Conservation (phyloP, 1,140 invertebrate genomes). For the Caenorhabditis briggsae region DNA sequence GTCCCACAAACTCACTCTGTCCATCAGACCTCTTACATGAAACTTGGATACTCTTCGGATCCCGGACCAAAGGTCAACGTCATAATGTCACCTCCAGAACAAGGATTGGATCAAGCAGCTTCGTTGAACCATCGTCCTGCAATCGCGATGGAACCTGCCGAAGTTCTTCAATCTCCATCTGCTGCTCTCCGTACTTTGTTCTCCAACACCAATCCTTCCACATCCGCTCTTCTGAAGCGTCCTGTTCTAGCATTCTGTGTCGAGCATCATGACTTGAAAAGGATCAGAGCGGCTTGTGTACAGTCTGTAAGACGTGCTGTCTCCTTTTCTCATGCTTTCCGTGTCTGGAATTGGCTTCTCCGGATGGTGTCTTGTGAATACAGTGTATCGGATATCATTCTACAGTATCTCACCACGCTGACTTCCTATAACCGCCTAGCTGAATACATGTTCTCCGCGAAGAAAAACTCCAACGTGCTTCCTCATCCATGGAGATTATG, state of each 20-base stretch:
- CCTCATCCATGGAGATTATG: conserved; percentile 75
- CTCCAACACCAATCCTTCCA: conserved; percentile 54
- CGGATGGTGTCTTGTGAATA: conserved; percentile 85
- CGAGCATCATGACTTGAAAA: conserved; percentile 87
- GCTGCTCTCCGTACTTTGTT: conserved; percentile 63
- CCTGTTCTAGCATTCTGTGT: conserved; percentile 87
- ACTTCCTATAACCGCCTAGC: conserved; percentile 65
- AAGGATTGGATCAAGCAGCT: background rate
- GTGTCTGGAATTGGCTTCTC: conserved; percentile 94
- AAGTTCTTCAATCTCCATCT: conserved; percentile 62
- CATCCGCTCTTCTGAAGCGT: conserved; percentile 70
- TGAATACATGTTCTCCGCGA: conserved; percentile 38
- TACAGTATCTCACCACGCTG: conserved; percentile 72
- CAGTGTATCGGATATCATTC: conserved; percentile 78
- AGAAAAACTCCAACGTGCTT: conserved; percentile 62
- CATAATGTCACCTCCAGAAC: conserved; percentile 48
- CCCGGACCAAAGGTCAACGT: conserved; percentile 59
- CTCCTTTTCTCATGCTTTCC: conserved; percentile 87
- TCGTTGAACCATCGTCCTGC: conserved; percentile 39
- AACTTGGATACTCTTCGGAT: conserved; percentile 56
- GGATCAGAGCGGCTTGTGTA: conserved; percentile 86
- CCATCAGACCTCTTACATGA: conserved; percentile 58
- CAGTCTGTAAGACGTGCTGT: conserved; percentile 87
- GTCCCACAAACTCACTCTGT: conserved; percentile 57
- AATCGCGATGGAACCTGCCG: background rate